Evolutionary conservation across 2,113 vertebrate species (phyloP).

Genomic region (Tapirus terrestris): DNA sequence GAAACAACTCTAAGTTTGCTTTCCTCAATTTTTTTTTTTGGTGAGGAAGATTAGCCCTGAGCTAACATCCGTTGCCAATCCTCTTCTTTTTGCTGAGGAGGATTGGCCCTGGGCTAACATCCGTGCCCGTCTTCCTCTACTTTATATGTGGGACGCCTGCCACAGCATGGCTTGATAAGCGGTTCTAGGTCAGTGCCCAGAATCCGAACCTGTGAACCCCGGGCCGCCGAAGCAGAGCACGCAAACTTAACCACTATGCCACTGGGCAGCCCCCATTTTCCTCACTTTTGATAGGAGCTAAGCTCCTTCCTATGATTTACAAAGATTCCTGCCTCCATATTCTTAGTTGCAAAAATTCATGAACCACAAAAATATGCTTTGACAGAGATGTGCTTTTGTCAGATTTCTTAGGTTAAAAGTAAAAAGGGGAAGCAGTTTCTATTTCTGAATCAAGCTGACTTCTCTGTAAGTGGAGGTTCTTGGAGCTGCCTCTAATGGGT

Average conservation of each 20-base stretch:
- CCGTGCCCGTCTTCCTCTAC: too few relatives aligned
- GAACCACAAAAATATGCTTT: neutral
- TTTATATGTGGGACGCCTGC: too few relatives aligned
- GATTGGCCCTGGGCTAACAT: too few relatives aligned
- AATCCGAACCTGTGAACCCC: too few relatives aligned
- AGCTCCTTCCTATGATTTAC: neutral
- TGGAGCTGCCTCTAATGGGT: neutral
- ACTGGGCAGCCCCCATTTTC: too few relatives aligned
- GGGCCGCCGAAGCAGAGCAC: too few relatives aligned
- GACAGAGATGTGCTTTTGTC: neutral
- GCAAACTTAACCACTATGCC: too few relatives aligned
- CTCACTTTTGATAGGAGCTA: neutral
- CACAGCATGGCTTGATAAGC: too few relatives aligned
- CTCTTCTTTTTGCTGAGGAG: too few relatives aligned
- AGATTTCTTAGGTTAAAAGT: neutral
- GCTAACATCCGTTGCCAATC: too few relatives aligned
- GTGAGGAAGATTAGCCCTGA: too few relatives aligned
- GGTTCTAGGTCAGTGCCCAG: too few relatives aligned
- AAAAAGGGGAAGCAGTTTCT: neutral
- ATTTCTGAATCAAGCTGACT: neutral
- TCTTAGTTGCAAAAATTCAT: neutral
- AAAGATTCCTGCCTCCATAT: neutral
- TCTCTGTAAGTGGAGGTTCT: neutral
- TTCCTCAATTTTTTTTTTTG: neutral
- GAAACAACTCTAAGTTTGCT: constrained; percentile 9